Evolutionary conservation across 2,888 invertebrate genomes (phyloP).

Genomic region (Cyclophora albipunctata): DNA sequence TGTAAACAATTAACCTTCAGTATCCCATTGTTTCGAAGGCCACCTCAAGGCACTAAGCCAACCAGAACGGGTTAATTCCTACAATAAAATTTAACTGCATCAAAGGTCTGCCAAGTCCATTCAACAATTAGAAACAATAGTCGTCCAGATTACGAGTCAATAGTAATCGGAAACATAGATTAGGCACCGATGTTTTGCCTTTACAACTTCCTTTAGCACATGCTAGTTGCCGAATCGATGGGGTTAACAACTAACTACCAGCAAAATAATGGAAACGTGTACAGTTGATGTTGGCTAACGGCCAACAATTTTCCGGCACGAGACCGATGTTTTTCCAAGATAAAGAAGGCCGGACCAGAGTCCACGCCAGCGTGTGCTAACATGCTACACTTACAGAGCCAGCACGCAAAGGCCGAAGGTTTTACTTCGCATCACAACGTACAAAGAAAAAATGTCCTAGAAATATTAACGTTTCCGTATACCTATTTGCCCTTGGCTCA

Average conservation of each 20-base stretch:
- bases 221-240: conserved; percentile 1
- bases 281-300: conserved; percentile 39
- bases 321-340: conserved; percentile 56
- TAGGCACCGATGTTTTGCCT: conserved; percentile 13
- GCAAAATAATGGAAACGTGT: conserved; percentile 35
- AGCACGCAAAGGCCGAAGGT: conserved; percentile 38
- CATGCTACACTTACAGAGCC: conserved; percentile 27
- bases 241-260: conserved; percentile 8
- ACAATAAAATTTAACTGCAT: conserved; percentile 23
- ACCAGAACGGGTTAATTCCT: conserved; percentile 31
- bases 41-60: conserved; percentile 37
- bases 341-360: conserved; percentile 40
- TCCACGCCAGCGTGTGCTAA: conserved; percentile 33
- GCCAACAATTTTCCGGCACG: conserved; percentile 56
- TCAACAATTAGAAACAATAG: conserved; percentile 18
- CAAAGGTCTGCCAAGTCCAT: conserved; percentile 2
- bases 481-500: conserved; percentile 22
- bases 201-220: conserved; percentile 10
- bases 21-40: conserved; percentile 41
- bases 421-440: conserved; percentile 5
- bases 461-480: too few relatives aligned
- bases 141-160: conserved; percentile 13
- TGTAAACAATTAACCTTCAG: conserved; percentile 12
- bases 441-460: background rate
- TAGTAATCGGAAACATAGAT: conserved; percentile 17